A percentile compares a stretch with the other conserved stretches of the same genome.
These are phyloP conservation scores for Bellardia bayeri DNA, from an alignment of 2,888 invertebrate species.

Conservation along the genomic window DNA sequence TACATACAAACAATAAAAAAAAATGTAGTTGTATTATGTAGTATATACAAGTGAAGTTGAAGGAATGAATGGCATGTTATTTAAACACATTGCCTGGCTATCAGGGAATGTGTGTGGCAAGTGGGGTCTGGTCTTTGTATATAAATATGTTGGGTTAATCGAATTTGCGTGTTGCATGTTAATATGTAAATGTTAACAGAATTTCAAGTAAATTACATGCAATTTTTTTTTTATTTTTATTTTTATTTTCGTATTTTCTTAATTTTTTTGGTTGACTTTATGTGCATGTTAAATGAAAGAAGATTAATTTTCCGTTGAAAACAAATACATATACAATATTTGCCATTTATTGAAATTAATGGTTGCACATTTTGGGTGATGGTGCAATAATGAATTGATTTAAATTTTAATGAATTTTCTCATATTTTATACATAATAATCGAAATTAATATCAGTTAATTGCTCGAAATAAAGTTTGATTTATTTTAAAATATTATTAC, in stretches of 20 bases:
- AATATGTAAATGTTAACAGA: conserved; percentile 45
- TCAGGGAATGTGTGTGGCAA: neutral
- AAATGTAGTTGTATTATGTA: neutral
- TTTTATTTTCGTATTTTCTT: conserved; percentile 16
- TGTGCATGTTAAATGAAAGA: conserved; percentile 46
- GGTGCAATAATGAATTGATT: no score
- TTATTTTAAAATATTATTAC: no score
- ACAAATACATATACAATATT: neutral
- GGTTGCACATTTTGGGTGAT: neutral
- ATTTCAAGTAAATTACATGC: conserved; percentile 35
- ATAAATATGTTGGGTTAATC: conserved; percentile 42
- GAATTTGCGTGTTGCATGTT: conserved; percentile 64
- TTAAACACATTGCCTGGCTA: neutral
- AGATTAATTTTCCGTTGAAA: conserved; percentile 36
- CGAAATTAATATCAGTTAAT: no score
- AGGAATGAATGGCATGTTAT: neutral
- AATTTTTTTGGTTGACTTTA: conserved; percentile 31
- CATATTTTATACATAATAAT: no score
- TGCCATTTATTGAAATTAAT: conserved; percentile 23
- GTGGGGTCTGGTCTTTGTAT: neutral
- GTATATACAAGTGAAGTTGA: neutral
- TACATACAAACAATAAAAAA: neutral
- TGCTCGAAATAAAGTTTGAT: no score
- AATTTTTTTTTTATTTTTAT: neutral
- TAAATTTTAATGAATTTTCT: no score